Base-by-base conservation (phyloP, 1,140 invertebrate genomes). In the Macrobrachium rosenbergii region DNA sequence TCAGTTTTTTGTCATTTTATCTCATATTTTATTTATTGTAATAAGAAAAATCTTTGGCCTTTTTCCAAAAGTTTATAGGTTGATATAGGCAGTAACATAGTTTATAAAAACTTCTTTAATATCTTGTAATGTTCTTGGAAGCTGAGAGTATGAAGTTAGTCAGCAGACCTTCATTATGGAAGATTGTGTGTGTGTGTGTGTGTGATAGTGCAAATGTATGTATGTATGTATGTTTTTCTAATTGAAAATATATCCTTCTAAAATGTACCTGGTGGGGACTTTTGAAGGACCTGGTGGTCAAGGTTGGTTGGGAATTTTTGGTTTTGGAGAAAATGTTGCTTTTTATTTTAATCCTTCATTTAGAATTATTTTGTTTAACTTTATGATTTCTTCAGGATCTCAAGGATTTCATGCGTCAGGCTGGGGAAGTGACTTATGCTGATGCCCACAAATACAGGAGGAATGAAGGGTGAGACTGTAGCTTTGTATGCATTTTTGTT, bases 381-480 rank as follows among this genome's bases (percentile, higher is more conserved):
- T 21, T 77, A 63, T 90, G 52, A 21, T 75, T 28, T 45, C 59
- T 23, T 72, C 63, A 99, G 97, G 98, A 99, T 93, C 94, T 99
- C 91, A 99, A 99, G 94, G 98, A 99, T 94, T 98, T 98, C 92
- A 99, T 99, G 98, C 95, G 98, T 91, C 97, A 99, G 93, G 98
- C 98, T 91, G 98, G 98, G 82, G 98, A 99, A 94, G 98, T 99
- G 5, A 99, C 98, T 59, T 99, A 99, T 92, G 98, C 98, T 90
- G 98, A 99, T 95, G 98, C 98, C 37, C 98, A 99, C 91, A 99
- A 99, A 91, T 96, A 98, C 91, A 95, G 96, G 81, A 95, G 96
- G 90, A 99, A 99, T 94, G 98, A 99, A 94, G 98, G 98, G 98
- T 99, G 93, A 94, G 52, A 37, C 28, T 37, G 28, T 37, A 37